Evolutionary conservation across 2,113 vertebrate species (phyloP).

Genomic region (Etheostoma cragini): DNA sequence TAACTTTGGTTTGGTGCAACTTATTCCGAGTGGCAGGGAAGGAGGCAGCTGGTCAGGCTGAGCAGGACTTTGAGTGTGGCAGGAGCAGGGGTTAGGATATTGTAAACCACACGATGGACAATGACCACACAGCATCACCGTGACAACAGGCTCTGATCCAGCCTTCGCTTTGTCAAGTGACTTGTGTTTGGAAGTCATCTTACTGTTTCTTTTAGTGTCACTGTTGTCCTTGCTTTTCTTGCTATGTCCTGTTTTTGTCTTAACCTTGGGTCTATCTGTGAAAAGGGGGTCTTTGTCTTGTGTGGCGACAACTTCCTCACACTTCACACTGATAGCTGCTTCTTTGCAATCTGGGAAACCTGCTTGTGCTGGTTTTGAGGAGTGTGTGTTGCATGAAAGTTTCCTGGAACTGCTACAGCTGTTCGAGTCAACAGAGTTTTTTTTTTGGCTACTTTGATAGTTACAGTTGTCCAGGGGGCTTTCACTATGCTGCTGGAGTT

Average conservation of each 20-base stretch:
- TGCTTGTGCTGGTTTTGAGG: slow-evolving; percentile 76
- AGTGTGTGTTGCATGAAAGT: slow-evolving; percentile 73
- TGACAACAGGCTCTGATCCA: slow-evolving; percentile 40
- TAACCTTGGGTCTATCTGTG: slow-evolving; percentile 87
- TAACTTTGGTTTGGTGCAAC: slow-evolving; percentile 56
- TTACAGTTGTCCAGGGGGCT: slow-evolving; percentile 43
- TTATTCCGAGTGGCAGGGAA: slow-evolving; percentile 57
- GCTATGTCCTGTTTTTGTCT: slow-evolving; percentile 82
- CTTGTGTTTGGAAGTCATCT: slow-evolving; percentile 60
- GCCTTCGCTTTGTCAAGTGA: slow-evolving; percentile 76
- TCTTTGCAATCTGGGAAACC: slow-evolving; percentile 23
- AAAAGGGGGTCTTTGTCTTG: slow-evolving; percentile 79
- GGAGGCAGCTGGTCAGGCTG: slow-evolving; percentile 56
- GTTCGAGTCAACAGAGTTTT: slow-evolving; percentile 30
- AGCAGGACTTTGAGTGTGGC: slow-evolving; percentile 50
- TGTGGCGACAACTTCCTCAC: slow-evolving; percentile 62
- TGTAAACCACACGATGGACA: slow-evolving; percentile 58
- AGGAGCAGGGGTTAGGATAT: slow-evolving; percentile 64
- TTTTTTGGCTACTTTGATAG: slow-evolving; percentile 75
- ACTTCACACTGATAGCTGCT: slow-evolving; percentile 73
- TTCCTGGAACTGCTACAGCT: slow-evolving; percentile 24
- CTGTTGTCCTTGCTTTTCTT: slow-evolving; percentile 61
- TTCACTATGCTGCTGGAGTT: slow-evolving; percentile 32
- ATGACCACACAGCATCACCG: slow-evolving; percentile 9
- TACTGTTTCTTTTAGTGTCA: slow-evolving; percentile 60